Base-by-base conservation (phyloP, 1,140 invertebrate genomes). In the Idris sp. region DNA sequence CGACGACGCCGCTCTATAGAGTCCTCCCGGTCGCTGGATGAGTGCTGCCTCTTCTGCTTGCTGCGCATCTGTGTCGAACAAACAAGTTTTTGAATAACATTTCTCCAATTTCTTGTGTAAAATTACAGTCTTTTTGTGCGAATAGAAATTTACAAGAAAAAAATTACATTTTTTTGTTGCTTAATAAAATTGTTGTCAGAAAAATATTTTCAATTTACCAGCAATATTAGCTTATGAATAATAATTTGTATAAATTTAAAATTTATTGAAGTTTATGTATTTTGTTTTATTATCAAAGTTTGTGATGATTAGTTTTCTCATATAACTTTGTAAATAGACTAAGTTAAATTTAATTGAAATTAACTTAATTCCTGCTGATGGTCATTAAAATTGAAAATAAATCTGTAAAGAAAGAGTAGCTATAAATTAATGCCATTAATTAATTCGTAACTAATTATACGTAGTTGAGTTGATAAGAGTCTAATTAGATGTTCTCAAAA, bases 31-130 rank as follows among this genome's bases (percentile, higher is more conserved):
- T 77, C 74, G 53, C 38, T 77, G n/a, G 74, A 41, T 15, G 76
- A 33, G 69, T 56, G 44, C 13, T 83, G 82, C 35, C 79, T 72
- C 53, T 82, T 85, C 10, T 83, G 82, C 46, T 83, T 84, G 25
- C 61, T 61, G 67, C 74, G 74, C 74, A 76, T 76, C 74, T 76
- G 61, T 76, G 56, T 35, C 65, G 25, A 58, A 7, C 10, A 67
- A 22, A 65, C 53, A 71, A 54, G 18, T 67, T 61, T 71, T 71
- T 61, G 7, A 61, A 56, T 33, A 11, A 5, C 15, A 51, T 40
- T 62, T 56, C 26, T 62, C 62, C 15, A 67, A 25, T 62, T 64
- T 71, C 46, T 54, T 54, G 22, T 40, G 19, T 11, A 15, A 26
- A 28, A 40, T 8, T 40, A 7, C 9, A 4, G 13, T n/a, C 26